Conservation (phyloP, 1,140 invertebrate species). For the Chironomus tepperi region DNA sequence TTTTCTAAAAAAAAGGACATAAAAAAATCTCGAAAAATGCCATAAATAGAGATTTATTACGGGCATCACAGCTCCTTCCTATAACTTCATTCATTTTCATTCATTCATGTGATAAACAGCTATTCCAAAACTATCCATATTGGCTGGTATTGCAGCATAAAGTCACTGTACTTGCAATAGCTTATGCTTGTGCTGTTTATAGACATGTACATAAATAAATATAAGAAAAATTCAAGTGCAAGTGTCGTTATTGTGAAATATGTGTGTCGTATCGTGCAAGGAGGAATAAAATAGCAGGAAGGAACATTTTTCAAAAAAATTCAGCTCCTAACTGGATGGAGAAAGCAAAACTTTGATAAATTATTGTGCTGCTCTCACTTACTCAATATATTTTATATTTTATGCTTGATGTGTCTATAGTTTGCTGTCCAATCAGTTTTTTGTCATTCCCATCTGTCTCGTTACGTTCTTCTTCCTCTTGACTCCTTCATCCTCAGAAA, state of each 20-base stretch:
- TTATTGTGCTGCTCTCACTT: background rate
- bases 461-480: background rate
- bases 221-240: conserved; percentile 12
- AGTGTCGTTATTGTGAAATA: conserved; percentile 13
- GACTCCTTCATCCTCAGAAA: background rate
- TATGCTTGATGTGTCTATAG: background rate
- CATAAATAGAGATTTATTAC: conserved; percentile 20
- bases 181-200: background rate
- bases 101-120: conserved; percentile 12
- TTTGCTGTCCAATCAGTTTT: conserved; percentile 19
- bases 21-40: background rate
- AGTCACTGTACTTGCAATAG: no score
- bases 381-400: background rate
- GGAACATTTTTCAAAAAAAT: conserved; percentile 1
- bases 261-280: background rate
- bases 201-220: background rate
- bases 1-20: background rate
- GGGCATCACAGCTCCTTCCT: background rate
- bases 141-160: no score
- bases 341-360: conserved; percentile 22
- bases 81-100: conserved; percentile 14
- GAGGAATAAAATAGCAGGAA: background rate
- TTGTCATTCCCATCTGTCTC: conserved; percentile 20
- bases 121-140: background rate
- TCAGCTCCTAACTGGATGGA: background rate